Conservation (phyloP, 2,113 vertebrate genomes). For the Petrocephalus zakoni region DNA sequence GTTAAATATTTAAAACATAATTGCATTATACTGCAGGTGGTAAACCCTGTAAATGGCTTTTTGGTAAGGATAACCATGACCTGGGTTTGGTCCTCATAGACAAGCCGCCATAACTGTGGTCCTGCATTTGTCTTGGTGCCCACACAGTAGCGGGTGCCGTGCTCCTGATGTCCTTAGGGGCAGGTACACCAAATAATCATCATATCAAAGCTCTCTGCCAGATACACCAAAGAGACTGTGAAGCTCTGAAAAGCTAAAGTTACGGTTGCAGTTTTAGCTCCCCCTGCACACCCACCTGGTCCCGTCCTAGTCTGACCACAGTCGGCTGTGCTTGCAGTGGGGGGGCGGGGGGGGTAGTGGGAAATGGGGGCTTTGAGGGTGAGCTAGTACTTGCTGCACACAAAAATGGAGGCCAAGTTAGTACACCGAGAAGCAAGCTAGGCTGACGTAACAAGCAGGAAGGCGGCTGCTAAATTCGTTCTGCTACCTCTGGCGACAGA, state of each 20-base stretch:
- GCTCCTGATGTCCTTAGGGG: background rate
- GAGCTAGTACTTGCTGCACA: slow-evolving; percentile 14
- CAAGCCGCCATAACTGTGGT: background rate
- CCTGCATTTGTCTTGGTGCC: background rate
- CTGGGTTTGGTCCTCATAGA: background rate
- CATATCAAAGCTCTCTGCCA: background rate
- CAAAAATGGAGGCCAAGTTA: slow-evolving; percentile 26
- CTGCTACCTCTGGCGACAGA: background rate
- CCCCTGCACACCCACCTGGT: background rate
- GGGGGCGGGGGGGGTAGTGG: background rate
- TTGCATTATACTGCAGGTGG: background rate
- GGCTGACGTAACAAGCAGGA: slow-evolving; percentile 11
- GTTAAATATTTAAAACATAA: background rate
- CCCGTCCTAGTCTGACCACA: slow-evolving; percentile 9
- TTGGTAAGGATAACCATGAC: background rate
- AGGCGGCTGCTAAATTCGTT: slow-evolving; percentile 14
- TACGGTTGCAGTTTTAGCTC: slow-evolving; percentile 9
- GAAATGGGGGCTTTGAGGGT: background rate
- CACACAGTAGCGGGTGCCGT: background rate
- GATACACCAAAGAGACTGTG: background rate
- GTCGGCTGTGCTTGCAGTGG: background rate
- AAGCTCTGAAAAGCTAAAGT: background rate
- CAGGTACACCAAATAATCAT: background rate
- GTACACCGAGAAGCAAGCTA: slow-evolving; percentile 24
- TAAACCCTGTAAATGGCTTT: background rate